A percentile compares a stretch with the other conserved stretches of the same genome.
phyloP scores from a whole-genome alignment of 2,797 vertebrate species.

The Pristis pectinata region DNA sequence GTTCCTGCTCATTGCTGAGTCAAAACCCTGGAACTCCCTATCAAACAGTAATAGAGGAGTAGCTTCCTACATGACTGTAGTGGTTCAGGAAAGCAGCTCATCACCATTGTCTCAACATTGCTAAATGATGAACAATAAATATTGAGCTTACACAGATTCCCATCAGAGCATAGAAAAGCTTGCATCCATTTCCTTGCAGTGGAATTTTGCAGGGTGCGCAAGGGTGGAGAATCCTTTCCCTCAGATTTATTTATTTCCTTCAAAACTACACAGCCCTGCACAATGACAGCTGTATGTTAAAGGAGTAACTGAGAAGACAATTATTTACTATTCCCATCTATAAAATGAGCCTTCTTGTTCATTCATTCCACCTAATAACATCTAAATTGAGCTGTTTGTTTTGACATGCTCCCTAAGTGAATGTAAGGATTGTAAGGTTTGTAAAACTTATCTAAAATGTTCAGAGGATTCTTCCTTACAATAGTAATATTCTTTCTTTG shows the following conservation, averaged over 20 bases:
- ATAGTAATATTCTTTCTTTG: background rate
- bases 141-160: too few relatives aligned
- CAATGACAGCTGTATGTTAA: background rate
- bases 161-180: background rate
- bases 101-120: too few relatives aligned
- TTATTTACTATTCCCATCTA: background rate
- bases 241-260: background rate
- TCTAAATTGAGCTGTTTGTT: background rate
- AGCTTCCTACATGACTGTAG: too few relatives aligned
- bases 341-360: background rate
- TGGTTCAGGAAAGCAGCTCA: too few relatives aligned
- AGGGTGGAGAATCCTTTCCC: background rate
- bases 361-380: background rate
- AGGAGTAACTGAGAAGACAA: background rate
- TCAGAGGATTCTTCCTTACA: background rate
- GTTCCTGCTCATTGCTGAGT: too few relatives aligned
- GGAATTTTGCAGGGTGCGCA: background rate
- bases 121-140: too few relatives aligned
- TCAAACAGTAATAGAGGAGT: too few relatives aligned
- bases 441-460: constrained; percentile 16
- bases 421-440: background rate
- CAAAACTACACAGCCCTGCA: background rate
- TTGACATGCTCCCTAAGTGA: background rate
- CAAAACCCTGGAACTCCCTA: too few relatives aligned
- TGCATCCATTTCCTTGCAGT: background rate